Percentiles rank a stretch among this genome's conserved stretches.
These are phyloP conservation scores for Dendrophyllia cribrosa DNA, from an alignment of 64 coral and sea anemone species.

Conservation along the genomic window DNA sequence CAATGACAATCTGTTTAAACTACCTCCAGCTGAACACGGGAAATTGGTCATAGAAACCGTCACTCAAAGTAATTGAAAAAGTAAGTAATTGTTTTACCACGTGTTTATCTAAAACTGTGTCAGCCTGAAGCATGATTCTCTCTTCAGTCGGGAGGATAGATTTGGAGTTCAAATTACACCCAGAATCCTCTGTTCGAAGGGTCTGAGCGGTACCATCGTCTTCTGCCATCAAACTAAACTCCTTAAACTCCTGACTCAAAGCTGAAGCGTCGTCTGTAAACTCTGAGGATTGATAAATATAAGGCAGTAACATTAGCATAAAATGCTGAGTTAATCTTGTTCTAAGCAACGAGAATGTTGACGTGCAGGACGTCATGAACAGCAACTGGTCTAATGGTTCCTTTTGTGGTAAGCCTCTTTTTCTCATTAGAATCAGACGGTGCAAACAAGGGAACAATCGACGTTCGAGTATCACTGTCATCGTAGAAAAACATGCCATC, in stretches of 20 bases:
- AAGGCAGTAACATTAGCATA: not conserved
- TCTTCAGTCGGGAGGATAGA: not conserved
- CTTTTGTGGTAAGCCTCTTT: no score
- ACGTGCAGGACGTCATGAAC: not conserved
- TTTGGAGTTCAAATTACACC: not conserved
- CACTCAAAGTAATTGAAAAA: no score
- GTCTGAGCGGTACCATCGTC: not conserved
- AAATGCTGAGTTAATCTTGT: not conserved
- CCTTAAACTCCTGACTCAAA: not conserved
- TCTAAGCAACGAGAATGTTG: not conserved
- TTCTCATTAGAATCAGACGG: no score
- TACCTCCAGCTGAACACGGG: no score
- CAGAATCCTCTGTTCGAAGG: not conserved
- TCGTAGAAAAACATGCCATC: no score
- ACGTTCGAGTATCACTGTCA: no score
- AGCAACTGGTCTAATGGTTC: no score
- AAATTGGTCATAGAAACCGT: no score
- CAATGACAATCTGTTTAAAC: no score
- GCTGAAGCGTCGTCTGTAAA: not conserved
- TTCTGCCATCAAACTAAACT: not conserved
- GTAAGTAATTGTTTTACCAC: not conserved
- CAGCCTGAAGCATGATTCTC: not conserved
- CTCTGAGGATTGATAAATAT: not conserved
- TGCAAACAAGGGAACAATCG: no score
- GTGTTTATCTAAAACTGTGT: slow-evolving; percentile 10